Base-by-base conservation (phyloP, 2,888 invertebrate genomes). In the Papilio elwesi region DNA sequence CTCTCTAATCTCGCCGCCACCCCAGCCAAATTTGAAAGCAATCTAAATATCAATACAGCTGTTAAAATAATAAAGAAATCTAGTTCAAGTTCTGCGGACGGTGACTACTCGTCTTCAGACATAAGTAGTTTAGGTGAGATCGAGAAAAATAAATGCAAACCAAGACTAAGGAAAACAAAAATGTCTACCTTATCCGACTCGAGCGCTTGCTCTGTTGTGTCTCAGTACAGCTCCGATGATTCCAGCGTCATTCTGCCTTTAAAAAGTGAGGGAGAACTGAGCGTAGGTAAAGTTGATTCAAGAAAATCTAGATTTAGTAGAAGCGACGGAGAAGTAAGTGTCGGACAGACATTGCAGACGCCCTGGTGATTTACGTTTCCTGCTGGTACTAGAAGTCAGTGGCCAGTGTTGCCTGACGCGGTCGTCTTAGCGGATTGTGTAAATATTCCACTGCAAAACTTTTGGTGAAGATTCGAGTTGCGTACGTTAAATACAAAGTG, bases 41-140 rank as follows among this genome's bases (percentile, higher is more conserved):
- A 52, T 10, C 57, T 1, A 6, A 15, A 52, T 15, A 64, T 64
- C 0, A 51, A 15, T 6, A 10, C 53, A 13, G 38, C 1, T 15
- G 47, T 26, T 26, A 49, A 38, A 55, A n/a, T 36, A 11, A 3
- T 52, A 9, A 62, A 52, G 77, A 78, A 76, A 62, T 68, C 72
- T 62, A 85, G 90, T 78, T 88, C 91, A 0, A 92, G 89, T 80
- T 92, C 92, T 0, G 75, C 84, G 26, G 92, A 92, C 62, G 89
- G 83, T n/a, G 89, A 89, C 64, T 85, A 85, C 74, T 87, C 87
- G 6, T 91, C 92, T 1, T 90, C 93, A 52, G 93, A 92, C 75
- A 81, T 93, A n/a, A 92, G 91, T 76, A 93, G 93, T 78, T 83
- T 92, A 76, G 93, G 93, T 26, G 92, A 93, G 83, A 81, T 93